A percentile compares a stretch with the other conserved stretches of the same genome.
These are phyloP conservation scores for Callithrix jacchus DNA, from an alignment of 2,113 vertebrate genomes.

Conservation along the genomic window DNA sequence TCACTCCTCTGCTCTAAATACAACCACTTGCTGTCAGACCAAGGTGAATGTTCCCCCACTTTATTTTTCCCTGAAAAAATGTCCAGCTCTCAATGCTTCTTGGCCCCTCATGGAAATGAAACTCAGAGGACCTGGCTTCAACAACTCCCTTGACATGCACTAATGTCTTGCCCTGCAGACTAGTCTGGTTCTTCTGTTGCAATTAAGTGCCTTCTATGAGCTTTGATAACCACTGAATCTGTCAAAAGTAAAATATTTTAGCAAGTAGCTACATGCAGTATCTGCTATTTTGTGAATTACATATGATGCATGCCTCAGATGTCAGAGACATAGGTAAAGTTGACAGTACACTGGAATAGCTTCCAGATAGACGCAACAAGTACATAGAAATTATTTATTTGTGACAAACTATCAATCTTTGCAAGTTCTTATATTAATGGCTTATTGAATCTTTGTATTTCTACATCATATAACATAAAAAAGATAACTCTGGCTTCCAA, in stretches of 20 bases:
- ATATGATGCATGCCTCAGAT: background rate
- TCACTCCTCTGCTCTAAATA: background rate
- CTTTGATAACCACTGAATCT: background rate
- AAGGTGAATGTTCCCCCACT: background rate
- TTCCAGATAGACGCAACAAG: background rate
- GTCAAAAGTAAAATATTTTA: constrained; percentile 12
- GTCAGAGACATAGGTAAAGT: background rate
- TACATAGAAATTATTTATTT: background rate
- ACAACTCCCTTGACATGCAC: background rate
- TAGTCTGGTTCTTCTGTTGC: background rate
- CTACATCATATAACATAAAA: background rate
- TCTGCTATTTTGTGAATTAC: background rate
- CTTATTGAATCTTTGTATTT: background rate
- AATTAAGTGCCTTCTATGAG: background rate
- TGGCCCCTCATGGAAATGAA: background rate
- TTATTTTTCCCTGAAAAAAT: background rate
- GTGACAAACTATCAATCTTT: background rate
- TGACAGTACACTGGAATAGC: background rate
- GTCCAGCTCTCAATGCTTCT: background rate
- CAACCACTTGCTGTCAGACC: background rate
- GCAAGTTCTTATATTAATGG: background rate
- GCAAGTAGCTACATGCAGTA: background rate
- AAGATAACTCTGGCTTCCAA: background rate
- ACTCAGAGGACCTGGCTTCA: background rate
- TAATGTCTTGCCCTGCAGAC: background rate